Evolutionary conservation across 2,113 vertebrate genomes (phyloP).

Genomic region (Athene cunicularia): DNA sequence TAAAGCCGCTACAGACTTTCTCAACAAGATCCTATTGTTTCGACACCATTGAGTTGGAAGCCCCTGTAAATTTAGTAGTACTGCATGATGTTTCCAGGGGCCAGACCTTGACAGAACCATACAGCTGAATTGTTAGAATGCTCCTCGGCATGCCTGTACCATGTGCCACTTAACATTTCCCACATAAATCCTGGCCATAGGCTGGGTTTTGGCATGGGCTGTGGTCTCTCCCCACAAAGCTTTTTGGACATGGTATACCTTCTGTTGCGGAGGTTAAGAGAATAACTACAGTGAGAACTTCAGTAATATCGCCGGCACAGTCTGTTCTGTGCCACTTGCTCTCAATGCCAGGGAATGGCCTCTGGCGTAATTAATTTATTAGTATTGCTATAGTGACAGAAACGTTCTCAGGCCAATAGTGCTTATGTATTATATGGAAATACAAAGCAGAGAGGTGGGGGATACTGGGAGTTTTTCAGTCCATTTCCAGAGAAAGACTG

Average conservation of each 20-base stretch:
- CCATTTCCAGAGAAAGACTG: neutral
- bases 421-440: slow-evolving; percentile 12
- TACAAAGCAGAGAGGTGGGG: neutral
- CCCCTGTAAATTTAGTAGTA: neutral
- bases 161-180: neutral
- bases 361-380: slow-evolving; percentile 33
- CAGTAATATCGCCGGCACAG: neutral
- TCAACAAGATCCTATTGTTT: neutral
- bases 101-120: neutral
- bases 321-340: neutral
- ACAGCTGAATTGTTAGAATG: neutral
- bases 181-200: neutral
- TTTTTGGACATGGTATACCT: neutral
- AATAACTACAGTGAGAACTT: neutral
- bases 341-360: neutral
- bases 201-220: neutral
- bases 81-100: neutral
- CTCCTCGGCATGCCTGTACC: neutral
- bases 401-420: neutral
- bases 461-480: neutral
- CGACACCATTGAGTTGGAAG: neutral
- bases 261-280: neutral
- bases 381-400: slow-evolving; percentile 7
- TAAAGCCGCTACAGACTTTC: neutral
- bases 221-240: neutral